Evolutionary conservation across 2,797 vertebrate species (phyloP).

Genomic region (Myotis planiceps): DNA sequence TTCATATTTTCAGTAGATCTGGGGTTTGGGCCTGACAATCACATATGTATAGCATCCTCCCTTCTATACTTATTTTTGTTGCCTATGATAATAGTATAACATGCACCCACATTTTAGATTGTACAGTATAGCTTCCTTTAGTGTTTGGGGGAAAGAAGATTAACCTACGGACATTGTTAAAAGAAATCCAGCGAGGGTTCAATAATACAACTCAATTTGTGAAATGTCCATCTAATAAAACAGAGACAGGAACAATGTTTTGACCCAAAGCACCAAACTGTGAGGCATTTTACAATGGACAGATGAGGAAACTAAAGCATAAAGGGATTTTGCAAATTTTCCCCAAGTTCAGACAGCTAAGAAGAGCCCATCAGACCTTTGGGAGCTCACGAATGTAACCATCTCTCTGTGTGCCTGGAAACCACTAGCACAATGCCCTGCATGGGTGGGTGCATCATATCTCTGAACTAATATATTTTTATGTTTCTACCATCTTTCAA

Average conservation of each 20-base stretch:
- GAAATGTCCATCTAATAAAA: background rate
- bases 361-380: background rate
- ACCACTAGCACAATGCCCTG: background rate
- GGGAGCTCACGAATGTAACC: background rate
- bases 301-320: background rate
- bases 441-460: background rate
- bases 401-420: background rate
- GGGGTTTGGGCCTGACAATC: background rate
- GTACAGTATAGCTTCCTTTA: background rate
- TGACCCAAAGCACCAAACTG: background rate
- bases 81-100: background rate
- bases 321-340: background rate
- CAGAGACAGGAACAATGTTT: background rate
- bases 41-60: background rate
- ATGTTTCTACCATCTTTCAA: background rate
- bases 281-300: background rate
- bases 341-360: background rate
- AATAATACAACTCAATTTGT: background rate
- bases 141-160: background rate
- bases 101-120: background rate
- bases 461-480: background rate
- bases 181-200: background rate
- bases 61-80: background rate
- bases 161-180: background rate
- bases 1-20: background rate